Base-by-base conservation (phyloP, 2,797 vertebrate genomes). In the Scyliorhinus canicula region DNA sequence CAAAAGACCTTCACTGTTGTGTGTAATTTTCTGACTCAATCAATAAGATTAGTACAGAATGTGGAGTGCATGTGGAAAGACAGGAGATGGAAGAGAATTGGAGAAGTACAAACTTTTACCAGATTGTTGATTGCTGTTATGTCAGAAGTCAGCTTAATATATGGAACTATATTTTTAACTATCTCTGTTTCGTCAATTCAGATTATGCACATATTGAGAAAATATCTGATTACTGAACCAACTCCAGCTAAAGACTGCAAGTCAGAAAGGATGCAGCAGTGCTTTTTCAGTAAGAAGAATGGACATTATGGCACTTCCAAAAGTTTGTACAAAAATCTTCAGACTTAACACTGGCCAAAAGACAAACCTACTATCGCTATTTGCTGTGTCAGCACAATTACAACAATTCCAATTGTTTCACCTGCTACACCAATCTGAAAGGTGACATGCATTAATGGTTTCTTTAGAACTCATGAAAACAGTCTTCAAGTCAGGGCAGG, bases 401-500 rank as follows among this genome's bases (percentile, higher is more conserved):
- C 74, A 79, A n/a, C 4, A 57, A 35, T 57, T 88, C 14, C 12
- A 2, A 60, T 19, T 12, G 14, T 57, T 88, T 35, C 85, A 82
- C 21, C 79, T 47, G 79, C 21, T 82, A 31, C 52, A 57, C 12
- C 52, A n/a, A 57, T 4, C 31, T 16, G 28, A 88, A 88, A 88
- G 55, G 85, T 57, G 55, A 19, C 12, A 2, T 88, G 52, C 14
- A 57, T 57, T 88, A n/a, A 31, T 88, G 85, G n/a, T n/a, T 57
- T n/a, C 85, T 88, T 57, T 57, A 88, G 55, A n/a, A 88, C 85
- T 88, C 52, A 88, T 35, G 85, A 57, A 88, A 88, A 57, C 55
- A 47, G 21, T 47, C 79, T 82, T 82, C 44, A 82, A 82, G 79
- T 44, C 19, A 47, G 44, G 47, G 40, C 44, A 47, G 44, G 5